Evolutionary conservation across 2,888 invertebrate genomes (phyloP).

Genomic region (Beris morrisii): DNA sequence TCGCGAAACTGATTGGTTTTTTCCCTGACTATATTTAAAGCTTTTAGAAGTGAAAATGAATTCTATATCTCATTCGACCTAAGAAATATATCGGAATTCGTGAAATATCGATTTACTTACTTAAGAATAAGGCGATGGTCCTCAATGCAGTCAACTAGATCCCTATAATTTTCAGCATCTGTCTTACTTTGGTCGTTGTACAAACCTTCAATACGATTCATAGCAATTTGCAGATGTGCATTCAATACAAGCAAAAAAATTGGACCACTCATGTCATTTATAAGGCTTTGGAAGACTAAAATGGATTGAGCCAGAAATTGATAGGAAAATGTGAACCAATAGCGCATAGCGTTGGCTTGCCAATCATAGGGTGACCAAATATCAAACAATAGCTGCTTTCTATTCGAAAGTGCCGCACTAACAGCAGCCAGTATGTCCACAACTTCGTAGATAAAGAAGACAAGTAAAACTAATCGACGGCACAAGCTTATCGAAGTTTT

Average conservation of each 20-base stretch:
- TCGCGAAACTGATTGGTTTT: no score
- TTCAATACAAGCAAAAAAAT: slow-evolving; percentile 6
- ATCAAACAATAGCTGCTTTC: slow-evolving; percentile 1
- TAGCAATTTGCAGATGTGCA: slow-evolving; percentile 10
- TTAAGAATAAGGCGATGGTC: slow-evolving; percentile 1
- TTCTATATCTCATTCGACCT: no score
- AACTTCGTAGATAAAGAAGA: slow-evolving; percentile 8
- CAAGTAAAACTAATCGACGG: neutral
- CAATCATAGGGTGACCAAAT: slow-evolving; percentile 22
- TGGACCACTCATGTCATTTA: slow-evolving; percentile 13
- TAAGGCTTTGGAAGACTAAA: slow-evolving; percentile 5
- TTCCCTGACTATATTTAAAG: no score
- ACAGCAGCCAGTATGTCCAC: slow-evolving; percentile 10
- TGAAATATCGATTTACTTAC: slow-evolving; percentile 5
- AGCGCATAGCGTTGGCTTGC: neutral
- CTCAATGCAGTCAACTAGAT: slow-evolving; percentile 6
- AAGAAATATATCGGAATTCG: no score
- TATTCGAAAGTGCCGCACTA: slow-evolving; percentile 14
- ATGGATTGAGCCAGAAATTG: neutral
- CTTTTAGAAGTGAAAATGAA: no score
- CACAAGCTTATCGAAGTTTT: neutral
- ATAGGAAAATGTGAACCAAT: slow-evolving; percentile 7
- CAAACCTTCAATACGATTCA: slow-evolving; percentile 4
- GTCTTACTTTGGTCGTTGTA: neutral
- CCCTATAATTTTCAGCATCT: neutral